Conservation (phyloP, 2,113 vertebrate species). For the Arizona elegans region DNA sequence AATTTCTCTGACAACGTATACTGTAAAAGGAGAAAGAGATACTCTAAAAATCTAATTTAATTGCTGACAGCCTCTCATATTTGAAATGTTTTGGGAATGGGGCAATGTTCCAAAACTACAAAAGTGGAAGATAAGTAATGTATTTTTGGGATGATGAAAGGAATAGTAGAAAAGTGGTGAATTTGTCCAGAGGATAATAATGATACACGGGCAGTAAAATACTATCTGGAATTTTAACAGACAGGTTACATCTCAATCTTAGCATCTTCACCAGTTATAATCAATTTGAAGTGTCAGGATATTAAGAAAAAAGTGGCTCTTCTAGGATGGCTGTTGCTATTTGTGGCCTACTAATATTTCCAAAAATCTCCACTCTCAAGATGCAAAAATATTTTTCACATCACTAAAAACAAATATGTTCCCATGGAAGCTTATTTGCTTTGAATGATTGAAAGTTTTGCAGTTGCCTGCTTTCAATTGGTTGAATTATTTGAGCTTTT, state of each 20-base stretch:
- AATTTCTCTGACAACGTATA: neutral
- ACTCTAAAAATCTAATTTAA: neutral
- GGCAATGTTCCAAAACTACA: neutral
- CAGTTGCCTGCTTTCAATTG: neutral
- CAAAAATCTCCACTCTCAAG: neutral
- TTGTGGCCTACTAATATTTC: neutral
- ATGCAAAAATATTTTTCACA: neutral
- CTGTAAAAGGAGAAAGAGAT: neutral
- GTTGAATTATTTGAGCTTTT: neutral
- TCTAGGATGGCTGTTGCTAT: neutral
- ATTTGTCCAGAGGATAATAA: neutral
- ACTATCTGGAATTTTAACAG: neutral
- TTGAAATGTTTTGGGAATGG: neutral
- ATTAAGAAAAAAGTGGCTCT: neutral
- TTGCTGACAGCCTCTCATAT: neutral
- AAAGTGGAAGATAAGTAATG: neutral
- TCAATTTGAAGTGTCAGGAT: neutral
- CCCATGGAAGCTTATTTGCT: neutral
- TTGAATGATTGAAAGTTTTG: neutral
- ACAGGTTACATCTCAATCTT: neutral
- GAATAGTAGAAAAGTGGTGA: neutral
- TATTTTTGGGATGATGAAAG: neutral
- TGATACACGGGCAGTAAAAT: neutral
- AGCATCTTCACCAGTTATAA: neutral
- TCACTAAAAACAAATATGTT: neutral